Conservation (phyloP, 2,113 vertebrate species). For the Tamias sibiricus region DNA sequence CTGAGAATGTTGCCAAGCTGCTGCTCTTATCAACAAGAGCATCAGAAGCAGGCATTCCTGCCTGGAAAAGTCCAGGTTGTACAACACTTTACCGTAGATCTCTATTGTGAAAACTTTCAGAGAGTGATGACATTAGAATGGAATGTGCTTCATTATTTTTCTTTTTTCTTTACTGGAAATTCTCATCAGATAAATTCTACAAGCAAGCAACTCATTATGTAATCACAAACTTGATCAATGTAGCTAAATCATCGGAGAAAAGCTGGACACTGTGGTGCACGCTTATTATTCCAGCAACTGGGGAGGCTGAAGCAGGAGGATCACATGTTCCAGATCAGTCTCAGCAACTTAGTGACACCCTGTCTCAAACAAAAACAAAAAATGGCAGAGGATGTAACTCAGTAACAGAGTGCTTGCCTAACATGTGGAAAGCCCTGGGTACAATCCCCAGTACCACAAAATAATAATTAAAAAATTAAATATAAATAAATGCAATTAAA, state of each 20-base stretch:
- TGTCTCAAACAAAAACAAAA: too few species aligned
- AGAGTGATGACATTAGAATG: slow-evolving; percentile 54
- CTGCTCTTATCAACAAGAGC: background rate
- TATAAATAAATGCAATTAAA: too few species aligned
- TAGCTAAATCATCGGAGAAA: background rate
- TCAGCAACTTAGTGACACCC: too few species aligned
- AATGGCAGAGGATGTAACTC: too few species aligned
- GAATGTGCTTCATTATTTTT: background rate
- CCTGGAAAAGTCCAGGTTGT: slow-evolving; percentile 38
- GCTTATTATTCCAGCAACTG: too few species aligned
- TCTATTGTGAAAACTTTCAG: slow-evolving; percentile 55
- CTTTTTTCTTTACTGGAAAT: slow-evolving; percentile 42
- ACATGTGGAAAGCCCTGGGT: too few species aligned
- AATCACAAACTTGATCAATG: background rate
- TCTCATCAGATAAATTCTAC: background rate
- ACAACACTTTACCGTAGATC: background rate
- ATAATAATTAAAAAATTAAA: too few species aligned
- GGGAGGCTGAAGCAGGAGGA: too few species aligned
- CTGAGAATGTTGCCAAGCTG: background rate
- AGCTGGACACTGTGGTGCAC: too few species aligned
- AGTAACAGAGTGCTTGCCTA: too few species aligned
- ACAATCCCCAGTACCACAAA: too few species aligned
- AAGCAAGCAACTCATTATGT: background rate
- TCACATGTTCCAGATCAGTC: too few species aligned
- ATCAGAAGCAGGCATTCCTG: background rate